Percentiles rank a stretch among this genome's conserved stretches.
Evolutionary conservation across 1,140 invertebrate species (phyloP).

Genomic region (Aphaenogaster rudis): DNA sequence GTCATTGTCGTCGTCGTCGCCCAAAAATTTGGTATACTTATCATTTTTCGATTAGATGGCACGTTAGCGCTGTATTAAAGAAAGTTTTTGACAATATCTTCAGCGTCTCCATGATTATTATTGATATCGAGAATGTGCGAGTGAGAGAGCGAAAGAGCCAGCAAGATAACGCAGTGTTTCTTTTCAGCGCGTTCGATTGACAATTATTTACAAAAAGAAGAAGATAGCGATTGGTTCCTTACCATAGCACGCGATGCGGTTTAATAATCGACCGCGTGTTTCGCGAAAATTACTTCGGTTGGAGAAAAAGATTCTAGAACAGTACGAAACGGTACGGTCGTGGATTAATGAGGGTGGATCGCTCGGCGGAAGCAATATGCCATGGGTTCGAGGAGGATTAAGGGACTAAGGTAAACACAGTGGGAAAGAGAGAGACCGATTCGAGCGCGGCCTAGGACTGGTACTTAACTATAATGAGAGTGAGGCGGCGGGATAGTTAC

Average conservation of each 20-base stretch:
- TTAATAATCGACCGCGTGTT: slow-evolving; percentile 3
- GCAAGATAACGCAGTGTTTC: too few species aligned
- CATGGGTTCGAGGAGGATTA: slow-evolving; percentile 54
- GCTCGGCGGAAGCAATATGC: slow-evolving; percentile 51
- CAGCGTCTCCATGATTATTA: too few species aligned
- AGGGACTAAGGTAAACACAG: slow-evolving; percentile 63
- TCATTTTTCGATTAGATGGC: too few species aligned
- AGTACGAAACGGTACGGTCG: slow-evolving; percentile 39
- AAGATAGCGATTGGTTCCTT: not conserved
- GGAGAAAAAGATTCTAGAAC: slow-evolving; percentile 15
- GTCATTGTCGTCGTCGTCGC: too few species aligned
- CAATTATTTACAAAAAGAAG: not conserved
- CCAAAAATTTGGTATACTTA: too few species aligned
- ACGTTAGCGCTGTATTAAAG: too few species aligned
- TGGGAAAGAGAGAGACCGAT: slow-evolving; percentile 73
- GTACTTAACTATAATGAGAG: slow-evolving; percentile 84
- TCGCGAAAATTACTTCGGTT: slow-evolving; percentile 2
- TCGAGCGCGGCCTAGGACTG: slow-evolving; percentile 70
- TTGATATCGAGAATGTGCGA: too few species aligned
- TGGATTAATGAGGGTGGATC: slow-evolving; percentile 55
- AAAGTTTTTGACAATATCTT: too few species aligned
- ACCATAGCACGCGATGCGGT: too few species aligned
- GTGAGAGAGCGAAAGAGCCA: too few species aligned
- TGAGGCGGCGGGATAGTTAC: slow-evolving; percentile 76
- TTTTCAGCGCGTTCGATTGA: too few species aligned